Conservation (phyloP, 2,797 vertebrate genomes). For the Arrhamphus sclerolepis region DNA sequence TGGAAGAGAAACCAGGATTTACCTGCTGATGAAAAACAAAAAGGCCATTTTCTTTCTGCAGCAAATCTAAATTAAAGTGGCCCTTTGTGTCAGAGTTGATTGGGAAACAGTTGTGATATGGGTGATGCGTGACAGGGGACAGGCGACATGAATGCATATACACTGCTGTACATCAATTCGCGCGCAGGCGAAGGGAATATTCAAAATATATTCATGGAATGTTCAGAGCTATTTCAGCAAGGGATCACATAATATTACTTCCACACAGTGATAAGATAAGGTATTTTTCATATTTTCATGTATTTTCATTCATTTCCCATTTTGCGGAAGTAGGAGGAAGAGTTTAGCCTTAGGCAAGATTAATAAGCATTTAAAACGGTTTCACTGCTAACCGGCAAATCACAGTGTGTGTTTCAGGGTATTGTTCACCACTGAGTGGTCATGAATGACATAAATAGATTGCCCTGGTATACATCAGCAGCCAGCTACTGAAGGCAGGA, state of each 20-base stretch:
- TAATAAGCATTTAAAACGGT: slow-evolving; percentile 84
- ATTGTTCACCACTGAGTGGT: slow-evolving; percentile 80
- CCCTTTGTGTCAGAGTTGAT: slow-evolving; percentile 62
- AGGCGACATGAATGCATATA: slow-evolving; percentile 56
- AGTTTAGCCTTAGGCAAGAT: slow-evolving; percentile 74
- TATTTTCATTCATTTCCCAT: slow-evolving; percentile 81
- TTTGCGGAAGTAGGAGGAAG: slow-evolving; percentile 74
- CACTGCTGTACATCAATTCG: slow-evolving; percentile 68
- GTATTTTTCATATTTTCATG: slow-evolving; percentile 80
- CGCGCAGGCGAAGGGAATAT: slow-evolving; percentile 62
- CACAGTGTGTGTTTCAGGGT: slow-evolving; percentile 77
- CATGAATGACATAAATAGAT: slow-evolving; percentile 80
- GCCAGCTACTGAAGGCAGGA: slow-evolving; percentile 45
- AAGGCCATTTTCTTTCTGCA: slow-evolving; percentile 31
- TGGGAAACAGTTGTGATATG: slow-evolving; percentile 61
- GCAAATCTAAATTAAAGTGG: slow-evolving; percentile 56
- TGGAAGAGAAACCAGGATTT: background rate
- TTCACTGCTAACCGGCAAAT: slow-evolving; percentile 81
- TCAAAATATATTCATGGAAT: slow-evolving; percentile 82
- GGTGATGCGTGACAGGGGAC: slow-evolving; percentile 46
- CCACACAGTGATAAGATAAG: slow-evolving; percentile 78
- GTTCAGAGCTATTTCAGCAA: slow-evolving; percentile 75
- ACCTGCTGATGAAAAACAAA: slow-evolving; percentile 36
- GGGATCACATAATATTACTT: slow-evolving; percentile 81
- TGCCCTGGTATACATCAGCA: slow-evolving; percentile 57